Conservation (phyloP, 1,140 invertebrate genomes). For the Holcopasites calliopsidis region DNA sequence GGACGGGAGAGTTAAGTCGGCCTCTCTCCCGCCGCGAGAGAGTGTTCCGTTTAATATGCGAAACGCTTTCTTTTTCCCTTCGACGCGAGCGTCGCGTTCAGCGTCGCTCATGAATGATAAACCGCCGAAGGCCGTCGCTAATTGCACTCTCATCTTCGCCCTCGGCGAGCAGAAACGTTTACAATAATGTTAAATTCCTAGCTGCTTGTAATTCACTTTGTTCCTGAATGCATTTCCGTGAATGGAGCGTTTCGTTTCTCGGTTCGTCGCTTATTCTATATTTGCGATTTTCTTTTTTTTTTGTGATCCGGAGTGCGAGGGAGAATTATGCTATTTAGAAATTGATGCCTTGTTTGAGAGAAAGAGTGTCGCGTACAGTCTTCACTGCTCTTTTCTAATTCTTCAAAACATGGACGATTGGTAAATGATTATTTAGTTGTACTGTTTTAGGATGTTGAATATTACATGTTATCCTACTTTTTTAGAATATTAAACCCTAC, state of each 20-base stretch:
- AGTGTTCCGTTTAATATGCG: constrained; percentile 15
- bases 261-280: constrained; percentile 17
- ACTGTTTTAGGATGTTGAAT: too few species aligned
- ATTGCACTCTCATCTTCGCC: background rate
- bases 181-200: background rate
- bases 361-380: too few species aligned
- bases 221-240: too few species aligned
- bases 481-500: too few species aligned
- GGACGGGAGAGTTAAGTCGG: constrained; percentile 5
- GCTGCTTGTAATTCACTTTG: background rate
- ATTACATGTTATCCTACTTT: too few species aligned
- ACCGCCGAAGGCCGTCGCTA: background rate
- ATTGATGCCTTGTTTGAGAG: too few species aligned
- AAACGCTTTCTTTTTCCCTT: constrained; percentile 1
- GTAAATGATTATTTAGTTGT: too few species aligned
- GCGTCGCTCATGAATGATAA: constrained; percentile 20
- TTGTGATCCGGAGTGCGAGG: background rate
- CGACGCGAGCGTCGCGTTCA: background rate
- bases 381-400: too few species aligned
- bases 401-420: too few species aligned
- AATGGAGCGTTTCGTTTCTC: background rate
- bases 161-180: background rate
- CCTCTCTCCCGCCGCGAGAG: background rate
- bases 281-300: background rate
- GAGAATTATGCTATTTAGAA: too few species aligned